phyloP scores from a whole-genome alignment of 1,140 invertebrate species.

The Tachypleus tridentatus region DNA sequence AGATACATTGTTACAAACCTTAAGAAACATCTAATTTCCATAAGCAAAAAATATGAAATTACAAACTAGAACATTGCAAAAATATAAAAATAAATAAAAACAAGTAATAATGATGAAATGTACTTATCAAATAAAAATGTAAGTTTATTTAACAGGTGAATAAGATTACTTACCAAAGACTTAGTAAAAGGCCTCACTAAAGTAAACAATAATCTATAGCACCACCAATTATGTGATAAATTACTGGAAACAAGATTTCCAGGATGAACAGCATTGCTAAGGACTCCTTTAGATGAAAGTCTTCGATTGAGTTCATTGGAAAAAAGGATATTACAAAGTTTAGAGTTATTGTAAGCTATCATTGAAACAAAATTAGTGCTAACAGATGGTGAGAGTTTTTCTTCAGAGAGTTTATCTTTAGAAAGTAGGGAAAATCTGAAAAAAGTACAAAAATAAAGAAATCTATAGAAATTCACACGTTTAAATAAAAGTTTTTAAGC shows the following conservation, averaged over 20 bases:
- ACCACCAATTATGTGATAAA: constrained; percentile 68
- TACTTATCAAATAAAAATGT: constrained; percentile 8
- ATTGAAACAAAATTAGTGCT: constrained; percentile 56
- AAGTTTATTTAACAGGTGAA: constrained; percentile 8
- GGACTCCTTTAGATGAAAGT: constrained; percentile 55
- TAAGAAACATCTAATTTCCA: no score
- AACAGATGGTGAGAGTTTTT: constrained; percentile 42
- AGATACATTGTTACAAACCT: no score
- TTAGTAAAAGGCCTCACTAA: constrained; percentile 83
- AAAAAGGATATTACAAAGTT: constrained; percentile 79
- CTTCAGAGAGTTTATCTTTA: constrained; percentile 44
- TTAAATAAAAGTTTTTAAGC: no score
- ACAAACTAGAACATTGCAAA: no score
- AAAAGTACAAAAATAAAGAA: no score
- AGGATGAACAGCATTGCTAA: constrained; percentile 72
- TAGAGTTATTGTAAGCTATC: constrained; percentile 78
- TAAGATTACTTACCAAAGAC: constrained; percentile 55
- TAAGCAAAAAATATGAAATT: no score
- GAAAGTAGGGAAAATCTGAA: constrained; percentile 50
- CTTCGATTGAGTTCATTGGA: constrained; percentile 59
- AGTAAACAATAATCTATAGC: constrained; percentile 60
- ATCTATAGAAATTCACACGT: no score
- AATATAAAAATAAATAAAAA: neutral
- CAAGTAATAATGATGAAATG: neutral
- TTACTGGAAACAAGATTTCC: constrained; percentile 76